phyloP scores from a whole-genome alignment of 2,888 invertebrate genomes.

The Nephrotoma flavescens region DNA sequence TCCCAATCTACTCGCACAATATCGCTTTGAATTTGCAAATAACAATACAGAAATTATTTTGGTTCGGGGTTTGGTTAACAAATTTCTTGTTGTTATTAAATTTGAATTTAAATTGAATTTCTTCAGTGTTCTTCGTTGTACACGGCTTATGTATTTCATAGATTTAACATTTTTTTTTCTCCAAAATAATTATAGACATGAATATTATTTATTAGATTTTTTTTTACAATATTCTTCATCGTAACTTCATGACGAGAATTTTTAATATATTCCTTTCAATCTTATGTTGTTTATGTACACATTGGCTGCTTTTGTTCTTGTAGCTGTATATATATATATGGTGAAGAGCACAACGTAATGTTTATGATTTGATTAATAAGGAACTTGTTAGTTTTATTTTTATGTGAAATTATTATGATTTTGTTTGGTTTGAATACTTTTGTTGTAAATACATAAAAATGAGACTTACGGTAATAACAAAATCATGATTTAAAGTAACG shows the following conservation, averaged over 20 bases:
- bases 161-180: neutral
- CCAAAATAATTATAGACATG: neutral
- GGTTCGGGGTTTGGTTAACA: neutral
- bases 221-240: neutral
- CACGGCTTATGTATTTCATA: neutral
- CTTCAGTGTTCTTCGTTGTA: neutral
- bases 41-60: neutral
- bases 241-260: neutral
- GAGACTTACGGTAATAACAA: neutral
- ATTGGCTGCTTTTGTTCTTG: neutral
- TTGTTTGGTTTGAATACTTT: neutral
- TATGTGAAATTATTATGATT: neutral
- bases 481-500: neutral
- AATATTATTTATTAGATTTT: neutral
- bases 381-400: neutral
- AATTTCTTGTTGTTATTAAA: neutral
- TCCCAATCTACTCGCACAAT: neutral
- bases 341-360: neutral
- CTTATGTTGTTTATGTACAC: neutral
- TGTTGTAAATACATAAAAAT: neutral
- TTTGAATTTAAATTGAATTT: neutral
- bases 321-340: neutral
- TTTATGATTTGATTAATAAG: neutral
- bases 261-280: neutral
- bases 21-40: neutral